Percentiles rank a stretch among this genome's conserved stretches.
Conservation (phyloP, 2,888 invertebrate genomes). For the Pherbina coryleti region DNA sequence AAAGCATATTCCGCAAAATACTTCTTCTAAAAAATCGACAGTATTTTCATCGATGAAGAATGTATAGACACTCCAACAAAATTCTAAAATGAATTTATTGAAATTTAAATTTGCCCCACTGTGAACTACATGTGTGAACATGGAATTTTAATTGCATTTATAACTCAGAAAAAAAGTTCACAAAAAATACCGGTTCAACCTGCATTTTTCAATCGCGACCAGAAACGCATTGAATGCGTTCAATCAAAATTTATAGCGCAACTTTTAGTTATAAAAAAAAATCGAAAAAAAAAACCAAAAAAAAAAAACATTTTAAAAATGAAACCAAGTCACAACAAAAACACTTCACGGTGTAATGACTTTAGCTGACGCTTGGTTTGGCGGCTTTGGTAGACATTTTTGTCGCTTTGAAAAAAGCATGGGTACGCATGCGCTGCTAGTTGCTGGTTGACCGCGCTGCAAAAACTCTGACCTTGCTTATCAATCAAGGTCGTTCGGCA, state of each 20-base stretch:
- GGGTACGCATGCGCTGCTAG: background rate
- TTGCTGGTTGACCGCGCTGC: conserved; percentile 22
- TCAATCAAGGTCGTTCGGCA: conserved; percentile 47
- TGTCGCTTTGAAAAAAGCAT: background rate
- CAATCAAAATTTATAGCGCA: conserved; percentile 16
- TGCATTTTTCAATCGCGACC: background rate
- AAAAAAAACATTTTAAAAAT: background rate
- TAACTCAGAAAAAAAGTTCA: background rate
- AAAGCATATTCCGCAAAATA: no score
- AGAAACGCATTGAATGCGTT: conserved; percentile 14
- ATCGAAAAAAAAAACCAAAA: background rate
- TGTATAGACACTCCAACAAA: no score
- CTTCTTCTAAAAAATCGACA: no score
- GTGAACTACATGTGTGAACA: background rate
- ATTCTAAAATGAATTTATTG: no score
- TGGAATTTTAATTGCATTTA: background rate
- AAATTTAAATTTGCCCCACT: background rate
- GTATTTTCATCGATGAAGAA: no score
- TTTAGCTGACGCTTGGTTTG: background rate
- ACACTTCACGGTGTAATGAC: conserved; percentile 13
- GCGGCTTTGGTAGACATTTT: background rate
- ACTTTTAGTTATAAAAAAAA: background rate
- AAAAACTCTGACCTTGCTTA: conserved; percentile 48
- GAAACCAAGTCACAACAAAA: background rate
- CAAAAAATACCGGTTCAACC: background rate